Evolutionary conservation across 2,797 vertebrate species (phyloP).

Genomic region (Trichosurus vulpecula): DNA sequence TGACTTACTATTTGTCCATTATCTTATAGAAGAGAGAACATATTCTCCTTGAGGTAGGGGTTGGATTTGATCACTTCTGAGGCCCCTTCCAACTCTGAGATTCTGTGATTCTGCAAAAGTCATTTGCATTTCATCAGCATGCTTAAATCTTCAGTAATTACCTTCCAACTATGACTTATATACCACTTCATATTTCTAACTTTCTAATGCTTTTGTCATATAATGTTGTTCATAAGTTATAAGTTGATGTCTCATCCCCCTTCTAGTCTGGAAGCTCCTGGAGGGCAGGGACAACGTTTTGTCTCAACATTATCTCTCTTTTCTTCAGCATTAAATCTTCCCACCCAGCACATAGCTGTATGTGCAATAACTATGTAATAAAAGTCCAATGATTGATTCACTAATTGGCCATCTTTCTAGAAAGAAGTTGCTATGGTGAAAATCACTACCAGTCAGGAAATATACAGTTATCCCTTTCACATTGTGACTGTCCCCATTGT

Average conservation of each 20-base stretch:
- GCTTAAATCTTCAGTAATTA: neutral
- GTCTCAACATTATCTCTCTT: neutral
- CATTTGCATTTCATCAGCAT: neutral
- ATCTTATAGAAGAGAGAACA: neutral
- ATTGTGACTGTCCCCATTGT: neutral
- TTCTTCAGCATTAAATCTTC: neutral
- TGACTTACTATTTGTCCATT: neutral
- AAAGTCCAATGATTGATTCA: neutral
- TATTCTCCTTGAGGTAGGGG: neutral
- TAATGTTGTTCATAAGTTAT: neutral
- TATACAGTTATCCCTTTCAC: neutral
- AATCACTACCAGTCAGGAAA: neutral
- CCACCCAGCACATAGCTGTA: neutral
- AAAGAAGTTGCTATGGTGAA: neutral
- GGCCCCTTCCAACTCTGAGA: neutral
- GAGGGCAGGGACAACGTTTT: neutral
- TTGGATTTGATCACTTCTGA: neutral
- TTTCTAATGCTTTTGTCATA: neutral
- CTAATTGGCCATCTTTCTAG: neutral
- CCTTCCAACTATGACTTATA: neutral
- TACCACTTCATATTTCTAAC: neutral
- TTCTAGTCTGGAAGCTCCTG: neutral
- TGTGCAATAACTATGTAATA: neutral
- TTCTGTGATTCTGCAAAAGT: neutral
- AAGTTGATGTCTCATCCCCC: neutral